Percentiles rank a stretch among this genome's conserved stretches.
These are phyloP conservation scores for Cerastis rubricosa DNA, from an alignment of 2,888 invertebrate genomes.

Conservation along the genomic window DNA sequence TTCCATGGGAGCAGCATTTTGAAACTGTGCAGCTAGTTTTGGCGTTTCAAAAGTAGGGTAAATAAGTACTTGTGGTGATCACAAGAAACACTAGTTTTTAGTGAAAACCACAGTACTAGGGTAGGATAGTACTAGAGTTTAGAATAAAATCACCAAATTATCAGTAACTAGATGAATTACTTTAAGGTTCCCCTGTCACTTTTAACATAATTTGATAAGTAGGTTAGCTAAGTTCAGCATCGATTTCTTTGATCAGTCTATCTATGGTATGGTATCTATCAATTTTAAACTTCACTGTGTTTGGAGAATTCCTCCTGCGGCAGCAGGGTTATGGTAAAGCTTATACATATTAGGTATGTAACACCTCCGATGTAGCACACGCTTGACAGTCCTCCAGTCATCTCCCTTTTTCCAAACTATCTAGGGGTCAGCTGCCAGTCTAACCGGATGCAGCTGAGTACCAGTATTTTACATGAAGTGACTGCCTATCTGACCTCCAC, in stretches of 20 bases:
- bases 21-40: not conserved
- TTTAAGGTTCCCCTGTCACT: too few relatives aligned
- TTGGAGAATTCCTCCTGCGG: not conserved
- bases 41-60: not conserved
- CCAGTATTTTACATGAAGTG: too few relatives aligned
- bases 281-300: not conserved
- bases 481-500: too few relatives aligned
- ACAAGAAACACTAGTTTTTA: too few relatives aligned
- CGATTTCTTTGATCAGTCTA: not conserved
- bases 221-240: not conserved
- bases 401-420: too few relatives aligned
- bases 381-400: too few relatives aligned
- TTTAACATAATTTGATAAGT: not conserved
- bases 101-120: too few relatives aligned
- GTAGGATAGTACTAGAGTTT: too few relatives aligned
- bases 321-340: not conserved
- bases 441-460: too few relatives aligned
- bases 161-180: too few relatives aligned
- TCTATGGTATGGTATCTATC: not conserved
- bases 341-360: not conserved
- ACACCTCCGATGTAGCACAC: not conserved
- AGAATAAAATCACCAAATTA: too few relatives aligned
- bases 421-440: too few relatives aligned
- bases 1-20: not conserved
- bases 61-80: fast-evolving